A percentile compares a stretch with the other conserved stretches of the same genome.
Evolutionary conservation across 2,113 vertebrate species (phyloP).

Genomic region (Chroicocephalus ridibundus): DNA sequence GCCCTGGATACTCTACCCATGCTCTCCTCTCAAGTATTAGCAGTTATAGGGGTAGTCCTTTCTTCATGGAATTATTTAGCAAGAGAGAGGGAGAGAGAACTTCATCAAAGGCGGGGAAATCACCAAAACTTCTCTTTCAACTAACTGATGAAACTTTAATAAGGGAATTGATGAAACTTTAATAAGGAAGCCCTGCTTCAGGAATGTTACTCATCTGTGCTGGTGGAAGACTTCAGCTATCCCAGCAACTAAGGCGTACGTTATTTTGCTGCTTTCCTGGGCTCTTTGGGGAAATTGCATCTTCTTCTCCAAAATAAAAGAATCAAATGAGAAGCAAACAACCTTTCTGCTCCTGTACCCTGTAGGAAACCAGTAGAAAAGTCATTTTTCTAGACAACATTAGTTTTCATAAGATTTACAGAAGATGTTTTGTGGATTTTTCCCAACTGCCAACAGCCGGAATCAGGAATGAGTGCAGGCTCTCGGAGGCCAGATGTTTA

Average conservation of each 20-base stretch:
- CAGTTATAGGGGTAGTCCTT: not conserved
- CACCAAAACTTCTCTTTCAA: slow-evolving; percentile 1
- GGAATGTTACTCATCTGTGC: not conserved
- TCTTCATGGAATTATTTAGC: not conserved
- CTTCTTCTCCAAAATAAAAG: not conserved
- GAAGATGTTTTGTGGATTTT: not conserved
- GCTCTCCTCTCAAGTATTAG: not conserved
- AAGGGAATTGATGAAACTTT: slow-evolving; percentile 2
- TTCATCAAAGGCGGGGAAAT: slow-evolving; percentile 37
- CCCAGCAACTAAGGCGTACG: not conserved
- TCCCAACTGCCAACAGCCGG: not conserved
- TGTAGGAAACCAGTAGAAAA: not conserved
- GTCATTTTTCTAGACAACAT: not conserved
- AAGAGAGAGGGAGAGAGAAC: not conserved
- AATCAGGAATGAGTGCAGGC: not conserved
- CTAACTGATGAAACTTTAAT: slow-evolving; percentile 32
- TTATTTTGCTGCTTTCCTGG: not conserved
- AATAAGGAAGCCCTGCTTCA: not conserved
- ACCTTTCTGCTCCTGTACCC: not conserved
- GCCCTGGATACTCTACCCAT: fast-evolving
- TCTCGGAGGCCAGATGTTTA: not conserved
- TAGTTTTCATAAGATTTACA: not conserved
- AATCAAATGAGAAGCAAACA: not conserved
- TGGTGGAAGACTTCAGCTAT: not conserved
- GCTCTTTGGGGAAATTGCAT: not conserved